Conservation (phyloP, 2,113 vertebrate species). For the Gasterosteus aculeatus region DNA sequence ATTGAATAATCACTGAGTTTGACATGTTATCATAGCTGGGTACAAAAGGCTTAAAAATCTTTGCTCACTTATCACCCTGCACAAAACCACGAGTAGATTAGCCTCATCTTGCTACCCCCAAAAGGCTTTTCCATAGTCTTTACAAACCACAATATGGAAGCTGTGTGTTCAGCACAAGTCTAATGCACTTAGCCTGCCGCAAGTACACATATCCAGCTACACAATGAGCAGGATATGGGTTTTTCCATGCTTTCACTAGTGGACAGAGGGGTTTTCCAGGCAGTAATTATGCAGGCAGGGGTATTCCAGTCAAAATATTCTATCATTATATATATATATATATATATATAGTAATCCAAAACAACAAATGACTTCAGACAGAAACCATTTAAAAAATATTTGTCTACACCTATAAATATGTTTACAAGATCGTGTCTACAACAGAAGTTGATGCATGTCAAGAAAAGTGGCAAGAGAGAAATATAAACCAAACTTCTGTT, state of each 20-base stretch:
- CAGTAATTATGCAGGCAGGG: constrained; percentile 74
- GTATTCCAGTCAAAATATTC: constrained; percentile 57
- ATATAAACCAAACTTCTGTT: constrained; percentile 21
- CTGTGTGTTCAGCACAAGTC: constrained; percentile 81
- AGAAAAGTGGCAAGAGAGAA: constrained; percentile 9
- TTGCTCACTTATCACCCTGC: constrained; percentile 65
- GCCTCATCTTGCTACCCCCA: constrained; percentile 70
- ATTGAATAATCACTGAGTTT: constrained; percentile 19
- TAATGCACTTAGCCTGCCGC: constrained; percentile 80
- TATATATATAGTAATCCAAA: not conserved
- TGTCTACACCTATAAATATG: constrained; percentile 5
- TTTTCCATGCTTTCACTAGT: constrained; percentile 88
- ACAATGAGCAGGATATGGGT: constrained; percentile 88
- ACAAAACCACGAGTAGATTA: constrained; percentile 72
- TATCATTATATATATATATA: not conserved
- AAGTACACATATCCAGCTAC: constrained; percentile 75
- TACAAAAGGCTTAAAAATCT: constrained; percentile 45
- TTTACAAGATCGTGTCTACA: constrained; percentile 8
- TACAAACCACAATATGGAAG: constrained; percentile 83
- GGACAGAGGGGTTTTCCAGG: constrained; percentile 86
- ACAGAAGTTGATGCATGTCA: constrained; percentile 1
- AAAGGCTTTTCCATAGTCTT: constrained; percentile 78
- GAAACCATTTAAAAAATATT: not conserved
- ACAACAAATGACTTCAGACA: not conserved
- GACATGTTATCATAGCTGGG: constrained; percentile 42